These are phyloP conservation scores for Xanthia icteritia DNA, from an alignment of 2,888 invertebrate genomes.

Conservation along the genomic window DNA sequence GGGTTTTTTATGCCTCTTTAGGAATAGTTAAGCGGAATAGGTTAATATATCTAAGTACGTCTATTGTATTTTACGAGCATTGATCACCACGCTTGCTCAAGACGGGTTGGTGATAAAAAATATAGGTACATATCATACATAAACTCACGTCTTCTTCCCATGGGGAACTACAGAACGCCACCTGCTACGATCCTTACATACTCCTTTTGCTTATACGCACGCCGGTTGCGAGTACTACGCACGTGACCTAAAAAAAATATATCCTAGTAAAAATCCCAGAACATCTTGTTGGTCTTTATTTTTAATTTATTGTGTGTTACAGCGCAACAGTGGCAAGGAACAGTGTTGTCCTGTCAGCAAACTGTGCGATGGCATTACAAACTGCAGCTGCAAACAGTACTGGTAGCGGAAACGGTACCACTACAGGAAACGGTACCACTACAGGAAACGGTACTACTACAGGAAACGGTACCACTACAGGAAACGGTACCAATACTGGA, in stretches of 20 bases:
- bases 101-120: background rate
- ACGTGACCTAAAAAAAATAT: background rate
- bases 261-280: background rate
- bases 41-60: no score
- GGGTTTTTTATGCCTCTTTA: no score
- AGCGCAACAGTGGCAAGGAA: slow-evolving; percentile 13
- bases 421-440: background rate
- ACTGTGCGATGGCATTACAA: slow-evolving; percentile 48
- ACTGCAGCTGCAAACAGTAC: slow-evolving; percentile 1
- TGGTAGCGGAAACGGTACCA: background rate
- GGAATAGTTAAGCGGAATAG: no score
- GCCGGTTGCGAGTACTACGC: background rate
- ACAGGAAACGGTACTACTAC: background rate
- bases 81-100: background rate
- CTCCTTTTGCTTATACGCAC: no score
- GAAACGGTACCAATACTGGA: background rate
- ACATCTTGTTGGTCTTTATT: background rate
- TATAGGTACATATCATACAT: background rate
- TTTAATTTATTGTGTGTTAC: slow-evolving; percentile 20
- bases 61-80: background rate
- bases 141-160: background rate
- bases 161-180: background rate
- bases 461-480: background rate
- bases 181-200: background rate
- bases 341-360: slow-evolving; percentile 18